Base-by-base conservation (phyloP, 2,797 vertebrate species). In the Scleropages formosus region DNA sequence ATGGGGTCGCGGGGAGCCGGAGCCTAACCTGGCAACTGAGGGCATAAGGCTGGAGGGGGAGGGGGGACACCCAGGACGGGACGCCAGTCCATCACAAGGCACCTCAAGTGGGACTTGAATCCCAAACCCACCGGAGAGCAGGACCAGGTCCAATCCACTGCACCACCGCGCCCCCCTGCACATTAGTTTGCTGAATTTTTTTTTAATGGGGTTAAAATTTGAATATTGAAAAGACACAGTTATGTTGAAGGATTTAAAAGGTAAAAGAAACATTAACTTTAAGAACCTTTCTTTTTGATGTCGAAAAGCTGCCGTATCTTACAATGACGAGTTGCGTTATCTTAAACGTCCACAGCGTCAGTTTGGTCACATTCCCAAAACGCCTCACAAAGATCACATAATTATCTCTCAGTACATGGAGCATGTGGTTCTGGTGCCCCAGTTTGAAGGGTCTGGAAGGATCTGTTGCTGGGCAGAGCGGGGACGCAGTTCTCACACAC, bases 301-400 rank as follows among this genome's bases (percentile, higher is more conserved):
- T 11, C 8, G 18, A 26, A 27, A 22, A 11, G 1, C 0, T 15
- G 8, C 16, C 49, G 26, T 27, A 6, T 70, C 68, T 10, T n/a
- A 24, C 22, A n/a, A n/a, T n/a, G n/a, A n/a, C 64, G 22, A 22
- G 7, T 26, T 20, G 27, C 4, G 20, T 47, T 46, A 7, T 49
- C 27, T 60, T 22, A n/a, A 31, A 20, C 70, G 39, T n/a, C 22
- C n/a, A 8, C 24, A 44, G 8, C 75, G 67, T 63, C 47, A 72
- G 61, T 63, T 53, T 65, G 44, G 1, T 61, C 27, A 64, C 63
- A 20, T 47, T 71, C 59, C 67, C 51, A 72, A 44, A 61, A 72
- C 72, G 58, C 27, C 51, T 65, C 8, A 61, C 31, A 78, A 60
- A 53, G 70, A 69, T 31, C 51, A 49, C 74, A 51, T 64, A 67